Evolutionary conservation across 2,797 vertebrate species (phyloP).

Genomic region (Halcyon badia): DNA sequence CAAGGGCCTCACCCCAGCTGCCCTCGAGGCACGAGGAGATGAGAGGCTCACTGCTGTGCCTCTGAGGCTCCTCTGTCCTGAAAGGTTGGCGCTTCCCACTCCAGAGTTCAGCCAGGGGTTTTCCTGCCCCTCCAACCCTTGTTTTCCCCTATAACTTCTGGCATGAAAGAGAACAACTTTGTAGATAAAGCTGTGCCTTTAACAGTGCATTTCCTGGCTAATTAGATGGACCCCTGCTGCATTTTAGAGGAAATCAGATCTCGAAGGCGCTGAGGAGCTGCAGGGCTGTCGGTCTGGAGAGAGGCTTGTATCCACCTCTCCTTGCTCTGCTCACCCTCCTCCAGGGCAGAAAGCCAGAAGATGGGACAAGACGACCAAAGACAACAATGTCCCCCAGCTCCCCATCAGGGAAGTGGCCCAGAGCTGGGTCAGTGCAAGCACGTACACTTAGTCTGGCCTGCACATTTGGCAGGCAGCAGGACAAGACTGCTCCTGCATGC

Average conservation of each 20-base stretch:
- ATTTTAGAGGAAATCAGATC: not conserved
- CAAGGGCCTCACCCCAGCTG: not conserved
- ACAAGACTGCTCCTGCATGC: not conserved
- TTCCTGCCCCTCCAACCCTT: not conserved
- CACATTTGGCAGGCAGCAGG: fast-evolving
- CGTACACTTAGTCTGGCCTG: fast-evolving
- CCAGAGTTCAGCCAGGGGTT: not conserved
- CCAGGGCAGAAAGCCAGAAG: not conserved
- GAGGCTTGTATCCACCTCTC: not conserved
- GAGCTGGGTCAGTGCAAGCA: fast-evolving
- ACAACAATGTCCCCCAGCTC: not conserved
- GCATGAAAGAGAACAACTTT: not conserved
- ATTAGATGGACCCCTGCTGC: not conserved
- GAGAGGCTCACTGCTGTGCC: fast-evolving
- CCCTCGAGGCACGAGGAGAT: fast-evolving
- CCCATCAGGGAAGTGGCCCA: fast-evolving
- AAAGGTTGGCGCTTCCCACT: fast-evolving
- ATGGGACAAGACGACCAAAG: fast-evolving
- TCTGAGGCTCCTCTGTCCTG: not conserved
- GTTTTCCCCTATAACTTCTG: not conserved
- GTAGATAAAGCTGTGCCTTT: not conserved
- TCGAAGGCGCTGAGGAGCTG: not conserved
- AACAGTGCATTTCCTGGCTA: not conserved
- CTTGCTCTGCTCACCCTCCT: not conserved
- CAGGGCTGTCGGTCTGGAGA: fast-evolving